Evolutionary conservation across 30 jellyfish, hydroid and myxozoan species (phyloP), one percentile per base, ranked within the genome.

Genomic region (Hydractinia symbiolongicarpus): DNA sequence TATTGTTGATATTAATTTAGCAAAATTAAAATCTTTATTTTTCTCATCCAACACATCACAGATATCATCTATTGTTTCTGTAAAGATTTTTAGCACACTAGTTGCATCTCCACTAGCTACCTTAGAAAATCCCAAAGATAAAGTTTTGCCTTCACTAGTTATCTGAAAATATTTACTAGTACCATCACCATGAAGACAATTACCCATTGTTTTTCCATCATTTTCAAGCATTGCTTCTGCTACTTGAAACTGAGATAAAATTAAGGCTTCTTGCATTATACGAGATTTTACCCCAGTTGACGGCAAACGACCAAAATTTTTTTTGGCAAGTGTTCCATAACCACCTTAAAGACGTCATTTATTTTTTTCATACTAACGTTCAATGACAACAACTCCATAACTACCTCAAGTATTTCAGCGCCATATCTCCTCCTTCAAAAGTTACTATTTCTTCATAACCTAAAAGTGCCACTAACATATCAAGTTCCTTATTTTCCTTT

Each of bases 81-180:
- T 82, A 74, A 82, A 82, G 4, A 71, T 55, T 40, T 82, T 53
- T 20, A 72, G 19, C 44, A 82, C 78, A 8, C 87, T 8, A 15
- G n/a, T 88, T 11, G 88, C 90, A 73, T 82, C 90, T 56, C 78
- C 87, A 30, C 79, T 67, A 1, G 78, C 86, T 5, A 75, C 68
- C 66, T 67, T 73, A 56, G 53, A n/a, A 0, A 68, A 56, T 9
- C 88, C 88, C 0, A 54, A 6, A 9, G 88, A 81, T 40, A 82
- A 9, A 13, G 55, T 53, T 9, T 9, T 55, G 8, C 81, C 87
- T 15, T 72, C 86, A 8, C 15, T 10, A 11, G 86, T 71, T n/a
- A 82, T 54, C 61, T 82, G 90, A 55, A 82, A 82, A 82, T 67
- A 81, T 70, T 81, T 81, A 40, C 82, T 49, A 75, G 89, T 71